Evolutionary conservation across 2,888 invertebrate species (phyloP).

Genomic region (Emmelina monodactyla): DNA sequence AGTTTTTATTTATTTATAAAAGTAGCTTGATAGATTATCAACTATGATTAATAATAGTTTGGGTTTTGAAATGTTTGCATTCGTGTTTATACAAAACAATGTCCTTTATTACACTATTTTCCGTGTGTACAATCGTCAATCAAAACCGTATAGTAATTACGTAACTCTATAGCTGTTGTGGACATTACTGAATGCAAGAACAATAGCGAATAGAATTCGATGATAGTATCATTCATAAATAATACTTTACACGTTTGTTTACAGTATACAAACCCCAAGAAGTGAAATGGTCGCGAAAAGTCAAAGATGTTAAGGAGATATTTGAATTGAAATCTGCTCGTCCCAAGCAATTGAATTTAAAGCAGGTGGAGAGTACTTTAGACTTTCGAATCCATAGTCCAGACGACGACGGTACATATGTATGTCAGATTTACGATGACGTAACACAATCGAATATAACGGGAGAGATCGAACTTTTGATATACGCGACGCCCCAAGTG

Average conservation of each 20-base stretch:
- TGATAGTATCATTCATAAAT: too few species aligned
- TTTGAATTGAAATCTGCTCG: slow-evolving; percentile 5
- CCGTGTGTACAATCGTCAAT: too few species aligned
- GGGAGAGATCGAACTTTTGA: slow-evolving; percentile 59
- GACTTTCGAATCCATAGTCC: slow-evolving; percentile 52
- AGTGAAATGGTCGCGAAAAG: slow-evolving; percentile 40
- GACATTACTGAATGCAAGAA: too few species aligned
- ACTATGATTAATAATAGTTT: too few species aligned
- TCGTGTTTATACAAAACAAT: too few species aligned
- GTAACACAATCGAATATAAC: slow-evolving; percentile 38
- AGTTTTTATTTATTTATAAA: too few species aligned
- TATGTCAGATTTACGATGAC: slow-evolving; percentile 37
- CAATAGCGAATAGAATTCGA: too few species aligned
- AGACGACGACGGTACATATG: slow-evolving; percentile 73
- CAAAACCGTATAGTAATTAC: too few species aligned
- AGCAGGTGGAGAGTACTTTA: slow-evolving; percentile 66
- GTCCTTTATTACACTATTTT: too few species aligned
- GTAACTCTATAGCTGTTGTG: too few species aligned
- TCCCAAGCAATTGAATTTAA: slow-evolving; percentile 47
- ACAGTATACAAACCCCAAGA: slow-evolving; percentile 39
- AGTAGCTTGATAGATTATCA: too few species aligned
- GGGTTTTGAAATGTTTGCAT: too few species aligned
- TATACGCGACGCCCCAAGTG: slow-evolving; percentile 75
- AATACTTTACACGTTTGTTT: slow-evolving; percentile 8
- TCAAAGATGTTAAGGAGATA: slow-evolving; percentile 20